A percentile compares a stretch with the other conserved stretches of the same genome.
Evolutionary conservation across 1,140 invertebrate genomes (phyloP).

Genomic region (Colletes latitarsis): DNA sequence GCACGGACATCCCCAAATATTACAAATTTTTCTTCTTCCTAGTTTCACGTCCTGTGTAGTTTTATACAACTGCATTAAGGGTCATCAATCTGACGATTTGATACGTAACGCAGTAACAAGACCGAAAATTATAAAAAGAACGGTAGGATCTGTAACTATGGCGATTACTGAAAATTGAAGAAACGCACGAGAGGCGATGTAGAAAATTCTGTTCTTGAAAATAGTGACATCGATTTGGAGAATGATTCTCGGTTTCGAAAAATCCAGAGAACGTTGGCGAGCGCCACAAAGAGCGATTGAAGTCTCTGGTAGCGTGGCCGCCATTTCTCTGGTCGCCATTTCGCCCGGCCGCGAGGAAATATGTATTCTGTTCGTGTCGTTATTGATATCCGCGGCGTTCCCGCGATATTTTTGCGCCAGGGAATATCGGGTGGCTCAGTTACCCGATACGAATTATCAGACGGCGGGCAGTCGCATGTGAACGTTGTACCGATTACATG

Average conservation of each 20-base stretch:
- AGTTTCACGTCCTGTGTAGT: too few species aligned
- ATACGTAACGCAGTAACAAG: too few species aligned
- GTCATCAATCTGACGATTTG: too few species aligned
- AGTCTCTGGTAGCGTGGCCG: background rate
- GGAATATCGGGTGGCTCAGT: constrained; percentile 40
- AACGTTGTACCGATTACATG: constrained; percentile 47
- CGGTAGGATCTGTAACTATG: too few species aligned
- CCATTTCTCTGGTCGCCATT: constrained; percentile 27
- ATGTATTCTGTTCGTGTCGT: constrained; percentile 33
- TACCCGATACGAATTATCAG: constrained; percentile 48
- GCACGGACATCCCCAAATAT: too few species aligned
- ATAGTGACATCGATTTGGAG: background rate
- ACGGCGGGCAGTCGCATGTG: constrained; percentile 35
- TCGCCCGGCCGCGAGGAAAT: background rate
- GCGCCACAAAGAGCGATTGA: background rate
- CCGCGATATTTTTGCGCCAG: constrained; percentile 26
- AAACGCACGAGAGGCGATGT: too few species aligned
- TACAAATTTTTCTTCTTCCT: too few species aligned
- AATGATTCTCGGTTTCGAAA: background rate
- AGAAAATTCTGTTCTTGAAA: too few species aligned
- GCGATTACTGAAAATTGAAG: too few species aligned
- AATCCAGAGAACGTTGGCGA: background rate
- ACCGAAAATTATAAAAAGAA: too few species aligned
- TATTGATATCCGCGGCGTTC: constrained; percentile 28
- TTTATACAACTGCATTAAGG: too few species aligned